Evolutionary conservation across 2,113 vertebrate genomes (phyloP), one percentile per base, ranked within the genome.

Genomic region (Xyliphius kryptos): DNA sequence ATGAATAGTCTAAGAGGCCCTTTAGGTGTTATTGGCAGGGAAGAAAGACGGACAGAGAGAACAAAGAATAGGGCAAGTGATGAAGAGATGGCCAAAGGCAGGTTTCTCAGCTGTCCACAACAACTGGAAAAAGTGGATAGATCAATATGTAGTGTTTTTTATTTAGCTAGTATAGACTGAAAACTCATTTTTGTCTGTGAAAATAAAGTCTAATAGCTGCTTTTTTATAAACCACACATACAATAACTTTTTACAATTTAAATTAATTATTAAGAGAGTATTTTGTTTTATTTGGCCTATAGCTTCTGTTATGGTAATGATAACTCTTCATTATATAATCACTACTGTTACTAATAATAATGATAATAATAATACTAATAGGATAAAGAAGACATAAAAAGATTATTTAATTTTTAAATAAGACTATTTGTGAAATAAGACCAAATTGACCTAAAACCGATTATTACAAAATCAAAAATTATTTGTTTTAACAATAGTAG

Each of bases 1-100:
- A 87, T 91, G 89, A 87, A 79, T 20, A 81, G 72, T 87, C 84
- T 89, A 89, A 90, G 91, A 89, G 80, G 80, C 83, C 79, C 80
- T 80, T 87, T 83, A 85, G 74, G 66, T 70, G 57, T 16, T 89
- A 88, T 87, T 81, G 86, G 87, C 86, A 85, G 46, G 49, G 64
- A 54, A 41, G 61, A 81, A 81, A 89, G 86, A 91, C 81, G 77
- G 86, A 82, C 78, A 79, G 77, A 41, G 49, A 56, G 26, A 36
- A 43, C 9, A 1, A 20, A 8, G 10, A 5, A 41, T 14, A 43
- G 52, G 47, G 15, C 37, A 1, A 40, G 69, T 81, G 80, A 86
- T 83, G 68, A 69, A 79, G 74, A 75, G 47, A 66, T 61, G 68
- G 56, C 66, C 43, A 63, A 64, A 70, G 79, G 68, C 71, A 79